These are phyloP conservation scores for Lepus oiostolus DNA, from an alignment of 2,797 vertebrate genomes.

Conservation along the genomic window DNA sequence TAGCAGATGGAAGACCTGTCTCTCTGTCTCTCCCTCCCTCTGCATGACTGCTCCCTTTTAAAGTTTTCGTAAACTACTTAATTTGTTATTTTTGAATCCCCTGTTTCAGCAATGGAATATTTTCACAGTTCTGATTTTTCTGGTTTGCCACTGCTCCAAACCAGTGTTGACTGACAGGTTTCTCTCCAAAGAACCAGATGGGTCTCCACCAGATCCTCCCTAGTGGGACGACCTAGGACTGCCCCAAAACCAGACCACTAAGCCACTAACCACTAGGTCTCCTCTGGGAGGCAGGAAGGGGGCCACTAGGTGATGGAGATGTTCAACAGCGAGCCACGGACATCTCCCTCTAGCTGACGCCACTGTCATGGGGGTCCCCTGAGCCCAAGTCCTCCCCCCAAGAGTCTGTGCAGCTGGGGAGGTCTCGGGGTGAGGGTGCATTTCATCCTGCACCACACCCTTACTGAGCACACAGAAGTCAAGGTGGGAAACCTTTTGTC, in stretches of 20 bases:
- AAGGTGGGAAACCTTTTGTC: background rate
- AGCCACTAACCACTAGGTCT: background rate
- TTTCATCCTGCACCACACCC: background rate
- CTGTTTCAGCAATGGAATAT: background rate
- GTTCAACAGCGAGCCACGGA: background rate
- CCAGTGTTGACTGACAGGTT: background rate
- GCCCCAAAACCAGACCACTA: background rate
- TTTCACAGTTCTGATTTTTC: background rate
- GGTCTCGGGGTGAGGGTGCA: background rate
- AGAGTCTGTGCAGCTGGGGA: background rate
- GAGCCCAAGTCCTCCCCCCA: background rate
- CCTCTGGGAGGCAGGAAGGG: background rate
- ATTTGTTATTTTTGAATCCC: background rate
- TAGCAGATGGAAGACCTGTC: too few relatives aligned
- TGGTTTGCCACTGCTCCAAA: constrained; percentile 24
- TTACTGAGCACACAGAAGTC: background rate
- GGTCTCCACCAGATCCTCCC: background rate
- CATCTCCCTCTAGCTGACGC: background rate
- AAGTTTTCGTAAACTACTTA: background rate
- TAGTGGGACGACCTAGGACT: background rate
- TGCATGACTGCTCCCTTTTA: background rate
- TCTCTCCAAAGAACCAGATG: background rate
- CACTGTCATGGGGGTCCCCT: fast-evolving
- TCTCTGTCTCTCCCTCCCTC: too few relatives aligned
- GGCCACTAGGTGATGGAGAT: background rate